A percentile compares a stretch with the other conserved stretches of the same genome.
Conservation (phyloP, 2,888 invertebrate genomes). For the Achlya flavicornis region DNA sequence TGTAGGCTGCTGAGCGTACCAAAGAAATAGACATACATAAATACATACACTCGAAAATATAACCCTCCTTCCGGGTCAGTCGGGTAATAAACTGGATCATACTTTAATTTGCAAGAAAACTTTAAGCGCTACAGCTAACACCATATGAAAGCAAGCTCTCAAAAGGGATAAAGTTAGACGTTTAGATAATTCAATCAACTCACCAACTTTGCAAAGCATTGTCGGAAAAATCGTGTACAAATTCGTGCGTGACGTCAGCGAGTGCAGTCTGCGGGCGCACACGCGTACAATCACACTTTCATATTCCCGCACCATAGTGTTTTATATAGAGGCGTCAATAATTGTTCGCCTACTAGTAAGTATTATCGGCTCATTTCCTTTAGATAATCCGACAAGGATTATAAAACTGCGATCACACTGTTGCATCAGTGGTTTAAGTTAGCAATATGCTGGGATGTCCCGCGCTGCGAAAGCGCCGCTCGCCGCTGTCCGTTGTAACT, state of each 20-base stretch:
- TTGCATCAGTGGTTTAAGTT: neutral
- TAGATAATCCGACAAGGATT: conserved; percentile 53
- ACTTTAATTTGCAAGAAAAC: too few species aligned
- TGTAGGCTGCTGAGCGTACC: too few species aligned
- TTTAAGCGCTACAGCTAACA: neutral
- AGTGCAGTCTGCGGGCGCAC: neutral
- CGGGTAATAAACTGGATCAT: too few species aligned
- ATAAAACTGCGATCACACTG: conserved; percentile 29
- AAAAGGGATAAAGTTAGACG: neutral
- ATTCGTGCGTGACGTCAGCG: neutral
- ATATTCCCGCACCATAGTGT: conserved; percentile 28
- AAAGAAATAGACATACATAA: too few species aligned
- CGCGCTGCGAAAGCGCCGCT: neutral
- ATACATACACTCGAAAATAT: too few species aligned
- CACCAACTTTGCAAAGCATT: conserved; percentile 56
- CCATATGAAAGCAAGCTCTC: neutral
- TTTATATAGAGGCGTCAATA: conserved; percentile 45
- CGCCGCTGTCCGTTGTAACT: too few species aligned
- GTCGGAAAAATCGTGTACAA: conserved; percentile 8
- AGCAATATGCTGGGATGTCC: too few species aligned
- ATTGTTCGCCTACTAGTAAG: conserved; percentile 37
- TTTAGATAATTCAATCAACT: conserved; percentile 15
- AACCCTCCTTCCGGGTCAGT: too few species aligned
- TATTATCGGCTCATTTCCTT: conserved; percentile 56
- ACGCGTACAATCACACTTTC: conserved; percentile 29